Conservation (phyloP, 2,888 invertebrate genomes). For the Rugalucina vietnamica region DNA sequence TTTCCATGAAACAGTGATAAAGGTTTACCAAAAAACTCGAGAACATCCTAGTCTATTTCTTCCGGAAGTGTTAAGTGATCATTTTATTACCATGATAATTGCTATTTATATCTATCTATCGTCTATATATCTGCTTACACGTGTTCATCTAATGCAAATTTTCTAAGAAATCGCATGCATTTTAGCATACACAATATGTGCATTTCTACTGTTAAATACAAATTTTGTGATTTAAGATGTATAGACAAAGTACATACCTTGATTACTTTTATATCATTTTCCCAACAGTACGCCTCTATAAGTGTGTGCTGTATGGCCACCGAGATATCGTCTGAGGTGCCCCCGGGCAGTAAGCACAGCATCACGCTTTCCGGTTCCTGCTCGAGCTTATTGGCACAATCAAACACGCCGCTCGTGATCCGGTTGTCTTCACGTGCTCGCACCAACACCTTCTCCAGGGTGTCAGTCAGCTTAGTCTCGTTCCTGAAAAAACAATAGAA, state of each 20-base stretch:
- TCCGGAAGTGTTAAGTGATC: no score
- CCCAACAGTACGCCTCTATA: constrained; percentile 82
- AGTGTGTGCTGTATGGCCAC: constrained; percentile 81
- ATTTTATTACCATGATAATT: no score
- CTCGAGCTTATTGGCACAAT: constrained; percentile 77
- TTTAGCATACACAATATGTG: no score
- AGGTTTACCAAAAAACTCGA: no score
- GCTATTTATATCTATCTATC: no score
- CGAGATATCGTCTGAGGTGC: constrained; percentile 72
- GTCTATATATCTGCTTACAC: no score
- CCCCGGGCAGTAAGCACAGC: constrained; percentile 79
- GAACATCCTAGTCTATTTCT: no score
- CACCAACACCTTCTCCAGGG: constrained; percentile 38
- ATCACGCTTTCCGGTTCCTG: constrained; percentile 77
- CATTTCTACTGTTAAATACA: no score
- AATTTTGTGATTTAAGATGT: no score
- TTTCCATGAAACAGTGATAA: no score
- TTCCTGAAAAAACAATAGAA: constrained; percentile 43
- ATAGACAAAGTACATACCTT: constrained; percentile 77
- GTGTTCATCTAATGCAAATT: no score
- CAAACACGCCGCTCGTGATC: constrained; percentile 74
- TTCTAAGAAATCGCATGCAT: no score
- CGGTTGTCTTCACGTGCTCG: constrained; percentile 47
- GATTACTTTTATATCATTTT: constrained; percentile 78
- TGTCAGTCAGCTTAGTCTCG: constrained; percentile 24